Base-by-base conservation (phyloP, 37 sponge, comb jelly and placozoan species). In the Axinella damicornis region DNA sequence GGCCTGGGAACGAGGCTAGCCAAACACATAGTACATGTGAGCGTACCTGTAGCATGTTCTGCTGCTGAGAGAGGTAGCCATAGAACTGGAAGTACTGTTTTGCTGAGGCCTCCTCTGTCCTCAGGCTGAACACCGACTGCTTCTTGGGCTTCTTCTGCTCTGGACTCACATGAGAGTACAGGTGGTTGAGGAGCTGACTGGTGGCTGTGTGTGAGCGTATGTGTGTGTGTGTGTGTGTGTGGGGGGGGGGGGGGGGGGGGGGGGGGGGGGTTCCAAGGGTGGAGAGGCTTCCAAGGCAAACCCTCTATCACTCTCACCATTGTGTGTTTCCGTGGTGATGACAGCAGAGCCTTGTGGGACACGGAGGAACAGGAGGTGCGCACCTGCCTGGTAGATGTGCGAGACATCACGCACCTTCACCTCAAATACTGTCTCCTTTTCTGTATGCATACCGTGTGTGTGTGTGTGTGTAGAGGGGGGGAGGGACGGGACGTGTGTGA, bases 11-110 rank as follows among this genome's bases (percentile, higher is more conserved):
- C 12, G 64, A 46, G 46, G 46, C 46, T 46, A 46, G n/a, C n/a
- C n/a, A n/a, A n/a, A n/a, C n/a, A n/a, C n/a, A n/a, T n/a, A n/a
- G n/a, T n/a, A n/a, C n/a, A n/a, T n/a, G n/a, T n/a, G n/a, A 18
- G 0, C 64, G 31, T 71, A 91, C 92, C 87, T 91, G 98, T 77
- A 97, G 4, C 99, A 99, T 99, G 83, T 97, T 99, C 92, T 99
- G 99, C 61, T 99, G 99, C 85, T 99, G 99, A 0, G 92, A 94
- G 30, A 99, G 83, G 61, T 90, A 97, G 25, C 99, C 95, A 68
- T 99, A 99, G 52, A 95, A 99, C 88, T 97, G 93, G 72, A 99
- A 99, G 81, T 99, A 99, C 80, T 99, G 99, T 58, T 69, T 87
- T 11, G 99, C 97, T 0, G 97, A 99, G 0, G 94, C 79, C 30